Evolutionary conservation across 2,113 vertebrate species (phyloP).

Genomic region (Nematolebias whitei): DNA sequence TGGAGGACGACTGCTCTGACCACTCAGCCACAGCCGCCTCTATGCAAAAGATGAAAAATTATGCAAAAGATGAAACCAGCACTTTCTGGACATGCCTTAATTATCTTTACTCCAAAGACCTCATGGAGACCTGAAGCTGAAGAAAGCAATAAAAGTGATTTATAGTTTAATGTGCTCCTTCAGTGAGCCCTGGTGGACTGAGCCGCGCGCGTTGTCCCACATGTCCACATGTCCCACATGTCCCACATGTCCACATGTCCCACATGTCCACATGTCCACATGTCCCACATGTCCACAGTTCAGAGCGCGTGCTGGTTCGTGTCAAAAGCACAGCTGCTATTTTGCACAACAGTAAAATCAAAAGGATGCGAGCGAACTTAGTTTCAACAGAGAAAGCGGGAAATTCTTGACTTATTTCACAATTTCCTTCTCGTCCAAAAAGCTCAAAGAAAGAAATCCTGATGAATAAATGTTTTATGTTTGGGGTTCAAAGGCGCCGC

Average conservation of each 20-base stretch:
- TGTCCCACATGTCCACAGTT: constrained; percentile 76
- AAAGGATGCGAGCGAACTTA: constrained; percentile 1
- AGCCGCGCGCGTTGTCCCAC: constrained; percentile 78
- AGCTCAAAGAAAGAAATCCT: constrained; percentile 1
- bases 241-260: constrained; percentile 79
- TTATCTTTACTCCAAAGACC: constrained; percentile 11
- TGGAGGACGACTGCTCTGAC: too few species aligned
- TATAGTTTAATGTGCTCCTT: constrained; percentile 19
- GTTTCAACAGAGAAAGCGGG: background rate
- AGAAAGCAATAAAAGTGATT: constrained; percentile 37
- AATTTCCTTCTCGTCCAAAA: background rate
- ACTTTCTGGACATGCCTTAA: too few species aligned
- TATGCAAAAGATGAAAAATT: background rate
- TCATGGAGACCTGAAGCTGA: constrained; percentile 8
- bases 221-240: too few species aligned
- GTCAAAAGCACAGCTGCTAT: constrained; percentile 53
- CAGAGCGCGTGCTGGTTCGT: constrained; percentile 80
- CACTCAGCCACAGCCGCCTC: too few species aligned
- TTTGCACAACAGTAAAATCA: background rate
- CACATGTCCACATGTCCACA: constrained; percentile 71
- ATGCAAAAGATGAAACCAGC: constrained; percentile 1
- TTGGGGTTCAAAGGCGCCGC: too few species aligned
- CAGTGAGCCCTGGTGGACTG: constrained; percentile 63
- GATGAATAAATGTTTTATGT: too few species aligned
- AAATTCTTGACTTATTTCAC: constrained; percentile 19